Conservation (phyloP, 2,113 vertebrate genomes). For the Pitta sordida region DNA sequence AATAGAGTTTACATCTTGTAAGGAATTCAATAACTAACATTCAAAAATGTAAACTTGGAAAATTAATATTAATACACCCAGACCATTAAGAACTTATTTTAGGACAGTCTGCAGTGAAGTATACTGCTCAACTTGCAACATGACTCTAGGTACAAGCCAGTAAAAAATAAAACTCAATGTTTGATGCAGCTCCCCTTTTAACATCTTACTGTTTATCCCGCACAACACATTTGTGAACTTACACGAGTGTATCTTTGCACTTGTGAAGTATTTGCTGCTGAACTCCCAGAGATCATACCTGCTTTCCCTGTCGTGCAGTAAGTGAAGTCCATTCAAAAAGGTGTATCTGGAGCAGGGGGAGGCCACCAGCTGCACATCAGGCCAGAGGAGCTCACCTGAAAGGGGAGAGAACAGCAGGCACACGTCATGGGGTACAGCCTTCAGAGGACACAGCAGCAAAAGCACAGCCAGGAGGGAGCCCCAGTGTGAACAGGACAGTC, state of each 20-base stretch:
- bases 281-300: background rate
- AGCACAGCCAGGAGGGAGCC: rapidly evolving
- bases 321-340: background rate
- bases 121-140: background rate
- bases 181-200: background rate
- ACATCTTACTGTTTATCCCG: background rate
- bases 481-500: rapidly evolving
- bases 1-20: background rate
- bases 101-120: background rate
- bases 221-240: background rate
- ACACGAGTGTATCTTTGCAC: background rate
- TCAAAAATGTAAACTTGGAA: background rate
- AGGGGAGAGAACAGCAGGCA: background rate
- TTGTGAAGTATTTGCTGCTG: background rate
- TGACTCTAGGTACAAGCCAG: background rate
- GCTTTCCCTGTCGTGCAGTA: rapidly evolving
- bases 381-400: background rate
- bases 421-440: background rate
- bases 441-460: background rate
- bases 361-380: background rate
- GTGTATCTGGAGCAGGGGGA: background rate
- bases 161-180: background rate
- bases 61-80: background rate
- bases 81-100: background rate
- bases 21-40: background rate